Evolutionary conservation across 2,888 invertebrate species (phyloP), one percentile per base, ranked within the genome.

Genomic region (Drosophila lacicola): DNA sequence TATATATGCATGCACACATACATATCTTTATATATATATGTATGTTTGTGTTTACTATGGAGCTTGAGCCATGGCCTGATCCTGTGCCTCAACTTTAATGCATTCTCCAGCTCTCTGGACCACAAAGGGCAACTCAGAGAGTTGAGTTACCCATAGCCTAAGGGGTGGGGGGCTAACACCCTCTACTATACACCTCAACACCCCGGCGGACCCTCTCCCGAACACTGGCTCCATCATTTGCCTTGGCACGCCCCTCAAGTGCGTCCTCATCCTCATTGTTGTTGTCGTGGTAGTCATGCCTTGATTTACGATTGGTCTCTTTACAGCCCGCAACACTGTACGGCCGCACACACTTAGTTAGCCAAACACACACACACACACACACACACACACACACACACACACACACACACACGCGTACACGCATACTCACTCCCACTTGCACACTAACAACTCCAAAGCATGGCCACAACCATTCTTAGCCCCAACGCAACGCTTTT

Each of bases 261-360:
- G 77, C 83, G 70, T 68, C 50, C 67, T 9, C 45, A 17, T 56
- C 60, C 69, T 36, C 39, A 47, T 46, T 34, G 50, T 53, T 54
- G 65, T 55, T 41, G 58, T 53, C 61, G 65, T 72, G 64, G 64
- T 74, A 74, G 78, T 61, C 74, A 50, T 63, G 87, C 68, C 82
- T 86, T 86, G 88, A 82, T 88, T 88, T 85, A 88, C 85, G 88
- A 88, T 88, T 82, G 77, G 69, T 76, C 80, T 76, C 82, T 76
- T 82, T 70, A 62, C 82, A 64, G 80, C 73, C 82, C 78, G 78
- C 85, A 87, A 77, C 80, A 77, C 77, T 82, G 69, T 71, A 78
- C 69, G 60, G 74, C 82, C 77, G 62, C 68, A 68, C 58, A 79
- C 80, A 78, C 85, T 81, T 81, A 78, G 85, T 81, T 84, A 84